These are phyloP conservation scores for Pseudopipra pipra DNA, from an alignment of 2,113 vertebrate species.

Conservation along the genomic window DNA sequence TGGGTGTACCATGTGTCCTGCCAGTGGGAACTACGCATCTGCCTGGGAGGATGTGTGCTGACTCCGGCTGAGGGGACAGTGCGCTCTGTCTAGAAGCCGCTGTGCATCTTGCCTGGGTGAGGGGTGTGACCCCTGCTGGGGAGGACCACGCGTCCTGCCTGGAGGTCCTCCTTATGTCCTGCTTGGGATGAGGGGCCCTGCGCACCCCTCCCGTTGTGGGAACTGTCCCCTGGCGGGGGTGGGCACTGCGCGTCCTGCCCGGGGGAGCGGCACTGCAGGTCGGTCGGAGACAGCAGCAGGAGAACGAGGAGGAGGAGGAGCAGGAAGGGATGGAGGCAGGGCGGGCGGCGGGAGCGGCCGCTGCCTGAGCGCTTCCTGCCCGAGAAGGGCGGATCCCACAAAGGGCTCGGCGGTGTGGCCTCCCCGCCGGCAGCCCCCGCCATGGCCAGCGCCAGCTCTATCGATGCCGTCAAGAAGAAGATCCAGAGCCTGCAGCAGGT, in stretches of 20 bases:
- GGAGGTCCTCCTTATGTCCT: neutral
- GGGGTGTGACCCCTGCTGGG: neutral
- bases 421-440: neutral
- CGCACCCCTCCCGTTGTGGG: neutral
- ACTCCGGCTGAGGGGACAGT: neutral
- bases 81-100: too few species aligned
- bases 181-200: neutral
- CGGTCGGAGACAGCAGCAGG: neutral
- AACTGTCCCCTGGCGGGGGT: neutral
- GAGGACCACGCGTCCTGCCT: neutral
- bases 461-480: constrained; percentile 84
- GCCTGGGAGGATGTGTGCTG: too few species aligned
- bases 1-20: neutral
- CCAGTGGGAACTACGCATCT: neutral
- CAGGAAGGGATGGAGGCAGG: constrained; percentile 55
- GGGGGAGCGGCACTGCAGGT: neutral
- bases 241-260: neutral
- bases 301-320: neutral
- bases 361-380: constrained; percentile 37
- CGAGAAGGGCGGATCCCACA: constrained; percentile 13
- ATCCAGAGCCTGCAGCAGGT: constrained; percentile 84
- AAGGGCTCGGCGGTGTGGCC: neutral
- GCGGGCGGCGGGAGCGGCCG: constrained; percentile 12
- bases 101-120: neutral
- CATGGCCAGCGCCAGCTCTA: constrained; percentile 68